Percentiles rank a stretch among this genome's conserved stretches.
phyloP scores from a whole-genome alignment of 2,113 vertebrate species.

The Thymallus thymallus region DNA sequence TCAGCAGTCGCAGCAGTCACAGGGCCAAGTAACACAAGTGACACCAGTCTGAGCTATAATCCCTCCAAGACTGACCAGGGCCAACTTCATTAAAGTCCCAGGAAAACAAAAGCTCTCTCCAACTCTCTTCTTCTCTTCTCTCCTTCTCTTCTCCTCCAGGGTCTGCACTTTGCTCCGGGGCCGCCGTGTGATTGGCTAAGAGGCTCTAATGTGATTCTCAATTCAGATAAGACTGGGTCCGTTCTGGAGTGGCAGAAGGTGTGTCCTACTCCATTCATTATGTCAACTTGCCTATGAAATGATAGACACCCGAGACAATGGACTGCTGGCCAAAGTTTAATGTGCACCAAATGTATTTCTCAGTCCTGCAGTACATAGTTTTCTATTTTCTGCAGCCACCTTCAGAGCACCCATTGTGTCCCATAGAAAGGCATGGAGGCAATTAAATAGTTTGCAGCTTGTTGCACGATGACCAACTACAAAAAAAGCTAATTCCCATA shows the following conservation, averaged over 20 bases:
- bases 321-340: constrained; percentile 76
- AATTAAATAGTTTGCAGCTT: constrained; percentile 24
- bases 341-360: constrained; percentile 71
- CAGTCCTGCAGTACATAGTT: constrained; percentile 72
- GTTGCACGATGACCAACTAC: no score
- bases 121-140: constrained; percentile 37
- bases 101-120: constrained; percentile 67
- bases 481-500: no score
- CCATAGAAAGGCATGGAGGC: not conserved
- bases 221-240: constrained; percentile 76
- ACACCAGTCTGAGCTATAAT: constrained; percentile 64
- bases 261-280: constrained; percentile 87
- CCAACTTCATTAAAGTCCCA: constrained; percentile 77
- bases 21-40: constrained; percentile 36
- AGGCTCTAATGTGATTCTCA: constrained; percentile 70
- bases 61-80: constrained; percentile 62
- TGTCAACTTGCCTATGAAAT: constrained; percentile 85
- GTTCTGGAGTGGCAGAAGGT: constrained; percentile 86
- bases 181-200: constrained; percentile 65
- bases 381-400: constrained; percentile 60
- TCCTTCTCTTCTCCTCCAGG: constrained; percentile 59
- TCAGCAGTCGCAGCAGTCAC: constrained; percentile 60
- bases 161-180: constrained; percentile 59
- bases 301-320: constrained; percentile 87
- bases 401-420: constrained; percentile 54